Conservation (phyloP, 2,888 invertebrate species). For the Vesta saturnalis region DNA sequence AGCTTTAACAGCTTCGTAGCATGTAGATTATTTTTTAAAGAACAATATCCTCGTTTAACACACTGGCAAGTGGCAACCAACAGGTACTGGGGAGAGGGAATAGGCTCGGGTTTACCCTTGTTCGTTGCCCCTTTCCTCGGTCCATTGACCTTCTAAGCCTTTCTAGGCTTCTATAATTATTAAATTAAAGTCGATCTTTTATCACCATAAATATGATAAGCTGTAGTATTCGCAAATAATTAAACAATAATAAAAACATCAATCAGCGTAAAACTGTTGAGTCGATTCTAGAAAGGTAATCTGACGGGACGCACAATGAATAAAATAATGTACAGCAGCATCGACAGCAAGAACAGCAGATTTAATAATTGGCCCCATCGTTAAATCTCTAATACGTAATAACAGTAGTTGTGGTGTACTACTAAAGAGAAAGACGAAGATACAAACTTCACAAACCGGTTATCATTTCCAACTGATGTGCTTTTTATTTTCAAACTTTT, state of each 20-base stretch:
- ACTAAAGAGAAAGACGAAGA: constrained; percentile 56
- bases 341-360: constrained; percentile 27
- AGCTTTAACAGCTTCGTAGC: constrained; percentile 26
- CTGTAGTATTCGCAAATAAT: constrained; percentile 13
- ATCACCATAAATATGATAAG: constrained; percentile 40
- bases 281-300: neutral
- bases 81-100: constrained; percentile 47
- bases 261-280: neutral
- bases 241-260: neutral
- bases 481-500: constrained; percentile 59
- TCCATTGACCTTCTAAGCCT: constrained; percentile 51
- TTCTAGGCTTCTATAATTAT: constrained; percentile 49
- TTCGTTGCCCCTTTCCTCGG: constrained; percentile 50
- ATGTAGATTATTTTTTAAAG: constrained; percentile 36
- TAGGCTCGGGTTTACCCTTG: constrained; percentile 48
- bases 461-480: constrained; percentile 62
- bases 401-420: constrained; percentile 61
- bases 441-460: constrained; percentile 58
- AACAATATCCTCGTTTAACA: constrained; percentile 41
- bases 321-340: constrained; percentile 8
- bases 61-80: constrained; percentile 45
- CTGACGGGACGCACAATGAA: neutral
- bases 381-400: constrained; percentile 59
- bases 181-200: constrained; percentile 40
- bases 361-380: constrained; percentile 47